These are phyloP conservation scores for Pilophorus perplexus DNA, from an alignment of 2,888 invertebrate species.

Conservation along the genomic window DNA sequence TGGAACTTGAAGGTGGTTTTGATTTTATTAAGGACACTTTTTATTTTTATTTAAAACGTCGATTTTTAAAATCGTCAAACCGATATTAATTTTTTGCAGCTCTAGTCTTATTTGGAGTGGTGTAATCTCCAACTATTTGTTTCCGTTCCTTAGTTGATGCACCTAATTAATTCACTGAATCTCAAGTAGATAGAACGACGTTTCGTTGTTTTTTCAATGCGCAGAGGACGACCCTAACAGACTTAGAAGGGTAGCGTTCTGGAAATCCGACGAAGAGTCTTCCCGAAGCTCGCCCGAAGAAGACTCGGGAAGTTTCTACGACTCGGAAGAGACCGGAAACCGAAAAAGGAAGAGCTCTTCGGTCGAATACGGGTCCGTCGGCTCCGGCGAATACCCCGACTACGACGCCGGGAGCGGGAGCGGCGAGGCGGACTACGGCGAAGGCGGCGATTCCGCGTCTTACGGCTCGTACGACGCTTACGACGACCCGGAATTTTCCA, in stretches of 20 bases:
- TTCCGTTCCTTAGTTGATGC: too few species aligned
- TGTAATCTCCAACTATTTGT: too few species aligned
- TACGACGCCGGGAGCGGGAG: neutral
- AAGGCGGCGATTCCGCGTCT: neutral
- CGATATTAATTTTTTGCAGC: too few species aligned
- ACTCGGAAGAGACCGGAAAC: neutral
- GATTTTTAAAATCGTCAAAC: too few species aligned
- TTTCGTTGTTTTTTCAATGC: too few species aligned
- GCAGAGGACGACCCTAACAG: slow-evolving; percentile 8
- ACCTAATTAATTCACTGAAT: too few species aligned
- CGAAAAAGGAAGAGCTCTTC: neutral
- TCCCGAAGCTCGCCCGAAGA: slow-evolving; percentile 8
- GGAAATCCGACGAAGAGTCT: slow-evolving; percentile 30
- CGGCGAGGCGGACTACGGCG: neutral
- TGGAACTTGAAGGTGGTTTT: too few species aligned
- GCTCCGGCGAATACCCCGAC: slow-evolving; percentile 14
- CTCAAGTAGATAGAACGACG: too few species aligned
- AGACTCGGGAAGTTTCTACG: slow-evolving; percentile 13
- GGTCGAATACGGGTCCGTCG: neutral
- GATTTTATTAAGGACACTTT: too few species aligned
- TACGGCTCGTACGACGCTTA: slow-evolving; percentile 8
- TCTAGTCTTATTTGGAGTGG: too few species aligned
- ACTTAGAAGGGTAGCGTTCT: slow-evolving; percentile 30
- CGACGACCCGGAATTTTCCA: slow-evolving; percentile 36
- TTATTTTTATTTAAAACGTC: too few species aligned